Percentiles rank a stretch among this genome's conserved stretches.
Conservation (phyloP, 2,113 vertebrate species). For the Triplophysa tibetana region DNA sequence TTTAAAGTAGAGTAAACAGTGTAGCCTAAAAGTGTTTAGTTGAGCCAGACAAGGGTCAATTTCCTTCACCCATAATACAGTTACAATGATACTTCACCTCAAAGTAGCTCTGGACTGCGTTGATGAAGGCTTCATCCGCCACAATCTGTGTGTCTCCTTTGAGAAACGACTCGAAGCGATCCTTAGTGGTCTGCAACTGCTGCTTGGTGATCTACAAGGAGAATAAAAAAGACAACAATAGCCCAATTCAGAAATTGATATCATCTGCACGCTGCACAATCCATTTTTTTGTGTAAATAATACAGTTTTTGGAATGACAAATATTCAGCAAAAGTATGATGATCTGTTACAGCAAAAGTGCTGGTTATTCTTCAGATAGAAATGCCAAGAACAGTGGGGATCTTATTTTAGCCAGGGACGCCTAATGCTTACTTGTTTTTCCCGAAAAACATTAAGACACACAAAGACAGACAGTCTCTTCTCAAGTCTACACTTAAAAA, state of each 20-base stretch:
- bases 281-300: no score
- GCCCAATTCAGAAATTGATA: slow-evolving; percentile 3
- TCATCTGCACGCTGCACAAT: not conserved
- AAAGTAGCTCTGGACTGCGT: slow-evolving; percentile 96
- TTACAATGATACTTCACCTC: slow-evolving; percentile 78
- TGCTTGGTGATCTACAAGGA: slow-evolving; percentile 91
- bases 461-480: slow-evolving; percentile 17
- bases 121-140: slow-evolving; percentile 99
- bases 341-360: not conserved
- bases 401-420: not conserved
- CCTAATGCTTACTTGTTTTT: slow-evolving; percentile 11
- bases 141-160: slow-evolving; percentile 99
- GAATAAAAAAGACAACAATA: slow-evolving; percentile 48
- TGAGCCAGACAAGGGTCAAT: not conserved
- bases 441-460: not conserved
- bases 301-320: no score
- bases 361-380: not conserved
- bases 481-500: slow-evolving; percentile 33
- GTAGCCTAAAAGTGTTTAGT: not conserved
- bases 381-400: slow-evolving; percentile 1
- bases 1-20: not conserved
- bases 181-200: slow-evolving; percentile 95
- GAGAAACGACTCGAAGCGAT: slow-evolving; percentile 98
- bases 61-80: not conserved
- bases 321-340: slow-evolving; percentile 1